phyloP scores from a whole-genome alignment of 2,888 invertebrate species.

The Podotricha telesiphe region DNA sequence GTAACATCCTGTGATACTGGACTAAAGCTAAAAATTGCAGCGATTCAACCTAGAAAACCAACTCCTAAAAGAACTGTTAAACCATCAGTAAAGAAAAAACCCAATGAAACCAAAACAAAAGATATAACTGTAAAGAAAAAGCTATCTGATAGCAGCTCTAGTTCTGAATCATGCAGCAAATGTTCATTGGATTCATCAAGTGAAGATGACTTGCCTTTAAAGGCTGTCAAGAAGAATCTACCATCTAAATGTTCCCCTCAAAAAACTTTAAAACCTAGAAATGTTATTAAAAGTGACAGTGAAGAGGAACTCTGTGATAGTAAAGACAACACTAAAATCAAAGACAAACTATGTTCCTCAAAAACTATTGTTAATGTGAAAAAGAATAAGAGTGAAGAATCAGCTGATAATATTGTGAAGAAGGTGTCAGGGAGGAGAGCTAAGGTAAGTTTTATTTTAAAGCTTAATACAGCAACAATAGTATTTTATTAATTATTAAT shows the following conservation, averaged over 20 bases:
- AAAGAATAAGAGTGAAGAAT: slow-evolving; percentile 71
- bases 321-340: slow-evolving; percentile 63
- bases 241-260: slow-evolving; percentile 62
- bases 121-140: slow-evolving; percentile 49
- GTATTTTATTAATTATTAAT: too few relatives aligned
- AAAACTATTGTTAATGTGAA: slow-evolving; percentile 61
- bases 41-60: slow-evolving; percentile 79
- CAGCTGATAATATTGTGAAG: slow-evolving; percentile 57
- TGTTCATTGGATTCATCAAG: slow-evolving; percentile 76
- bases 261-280: slow-evolving; percentile 58
- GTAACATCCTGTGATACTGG: slow-evolving; percentile 85
- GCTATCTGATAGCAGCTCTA: slow-evolving; percentile 73
- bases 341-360: slow-evolving; percentile 65
- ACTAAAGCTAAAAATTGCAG: slow-evolving; percentile 85
- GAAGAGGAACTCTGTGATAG: slow-evolving; percentile 64
- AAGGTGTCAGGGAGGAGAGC: slow-evolving; percentile 67
- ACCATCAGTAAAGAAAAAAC: slow-evolving; percentile 69
- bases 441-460: slow-evolving; percentile 64
- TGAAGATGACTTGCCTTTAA: slow-evolving; percentile 75
- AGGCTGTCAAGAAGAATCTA: slow-evolving; percentile 70
- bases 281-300: slow-evolving; percentile 61
- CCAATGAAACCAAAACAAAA: slow-evolving; percentile 53
- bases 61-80: slow-evolving; percentile 67
- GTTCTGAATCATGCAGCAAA: slow-evolving; percentile 80
- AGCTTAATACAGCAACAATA: too few relatives aligned